Base-by-base conservation (phyloP, 2,888 invertebrate species). In the Maniola hyperantus region DNA sequence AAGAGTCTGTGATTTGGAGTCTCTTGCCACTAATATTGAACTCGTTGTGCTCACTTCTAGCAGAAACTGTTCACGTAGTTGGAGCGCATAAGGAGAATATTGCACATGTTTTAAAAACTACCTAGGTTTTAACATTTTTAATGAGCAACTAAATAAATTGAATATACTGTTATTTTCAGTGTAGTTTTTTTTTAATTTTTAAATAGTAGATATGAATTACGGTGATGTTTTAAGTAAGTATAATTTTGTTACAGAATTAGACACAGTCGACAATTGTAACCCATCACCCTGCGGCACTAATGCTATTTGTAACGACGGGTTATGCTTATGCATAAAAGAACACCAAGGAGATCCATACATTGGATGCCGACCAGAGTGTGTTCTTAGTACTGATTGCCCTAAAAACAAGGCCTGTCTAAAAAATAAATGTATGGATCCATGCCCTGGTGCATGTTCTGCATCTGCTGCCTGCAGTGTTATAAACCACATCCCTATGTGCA, bases 391-490 rank as follows among this genome's bases (percentile, higher is more conserved):
- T 0, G 95, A 96, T 79, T 96, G 96, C 78, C 80, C 93, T 34
- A 88, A 93, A 77, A 93, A 94, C 73, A 94, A 93, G 76, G 95
- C 95, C 58, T 96, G 96, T 77, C 89, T 95, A 18, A 88, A 90
- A 81, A 95, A 95, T 78, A 95, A 96, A 83, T 96, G 96, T 77
- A 72, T 89, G 4, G 94, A 96, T 82, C 96, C 96, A 5, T 96
- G 96, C 77, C 93, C 93, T 55, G 95, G 94, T 68, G 95, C 95
- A 10, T 97, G 96, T 82, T 96, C 95, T 34, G 78, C 88, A 61
- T 95, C 94, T 78, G 96, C 96, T 36, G 86, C 94, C 61, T 96
- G 96, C 78, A 94, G 95, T 74, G 95, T 95, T 4, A 94, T 95
- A 71, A 95, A 95, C 74, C 96, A 96, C 76, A 93, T 95, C 18